Conservation (phyloP, 2,113 vertebrate genomes). For the Melanerpes aurifrons region DNA sequence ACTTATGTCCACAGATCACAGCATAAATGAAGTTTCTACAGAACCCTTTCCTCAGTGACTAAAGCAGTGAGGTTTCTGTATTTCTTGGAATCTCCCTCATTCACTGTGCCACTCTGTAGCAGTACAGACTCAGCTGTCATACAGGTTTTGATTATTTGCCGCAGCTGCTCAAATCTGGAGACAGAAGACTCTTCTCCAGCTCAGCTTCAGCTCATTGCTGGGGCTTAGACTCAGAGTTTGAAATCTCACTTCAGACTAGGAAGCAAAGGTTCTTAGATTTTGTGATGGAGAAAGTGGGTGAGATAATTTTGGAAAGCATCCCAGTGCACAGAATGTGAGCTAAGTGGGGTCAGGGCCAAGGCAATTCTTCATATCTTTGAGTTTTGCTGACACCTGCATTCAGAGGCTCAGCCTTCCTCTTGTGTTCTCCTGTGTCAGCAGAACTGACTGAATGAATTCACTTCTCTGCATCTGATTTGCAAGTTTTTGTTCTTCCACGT, state of each 20-base stretch:
- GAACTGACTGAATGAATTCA: conserved; percentile 17
- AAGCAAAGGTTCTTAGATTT: neutral
- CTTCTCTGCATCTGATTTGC: conserved; percentile 24
- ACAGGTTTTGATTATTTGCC: neutral
- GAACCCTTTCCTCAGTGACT: neutral
- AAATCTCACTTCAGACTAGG: accelerated
- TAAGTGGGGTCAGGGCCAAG: conserved; percentile 26
- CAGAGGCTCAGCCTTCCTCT: neutral
- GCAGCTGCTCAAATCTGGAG: neutral
- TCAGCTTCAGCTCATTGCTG: neutral
- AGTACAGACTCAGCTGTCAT: neutral
- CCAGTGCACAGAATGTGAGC: neutral
- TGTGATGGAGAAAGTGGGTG: neutral
- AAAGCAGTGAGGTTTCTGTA: accelerated
- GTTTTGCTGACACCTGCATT: conserved; percentile 49
- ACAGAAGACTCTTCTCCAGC: neutral
- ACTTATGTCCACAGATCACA: neutral
- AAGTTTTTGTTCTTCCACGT: conserved; percentile 3
- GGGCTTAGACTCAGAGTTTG: neutral
- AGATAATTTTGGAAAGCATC: neutral
- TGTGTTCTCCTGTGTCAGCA: conserved; percentile 7
- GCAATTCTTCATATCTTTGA: conserved; percentile 34
- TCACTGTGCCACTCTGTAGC: neutral
- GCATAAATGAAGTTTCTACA: neutral
- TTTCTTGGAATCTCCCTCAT: neutral